phyloP scores from a whole-genome alignment of 2,113 vertebrate genomes.

The Bubo bubo region DNA sequence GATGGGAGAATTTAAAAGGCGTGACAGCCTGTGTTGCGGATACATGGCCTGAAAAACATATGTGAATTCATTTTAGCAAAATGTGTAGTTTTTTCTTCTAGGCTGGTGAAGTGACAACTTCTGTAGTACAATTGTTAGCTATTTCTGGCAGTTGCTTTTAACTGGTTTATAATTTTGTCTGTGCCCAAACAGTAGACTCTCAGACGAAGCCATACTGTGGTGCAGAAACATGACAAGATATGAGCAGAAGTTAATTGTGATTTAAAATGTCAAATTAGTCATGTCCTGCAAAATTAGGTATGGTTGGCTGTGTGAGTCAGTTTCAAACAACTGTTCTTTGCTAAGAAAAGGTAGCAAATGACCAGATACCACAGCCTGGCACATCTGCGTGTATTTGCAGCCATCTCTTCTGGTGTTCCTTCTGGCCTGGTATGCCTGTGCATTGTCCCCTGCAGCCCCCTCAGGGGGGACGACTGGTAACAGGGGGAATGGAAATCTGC shows the following conservation, averaged over 20 bases:
- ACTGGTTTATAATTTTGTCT: background rate
- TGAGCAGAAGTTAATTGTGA: background rate
- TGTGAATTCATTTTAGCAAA: background rate
- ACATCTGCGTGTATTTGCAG: background rate
- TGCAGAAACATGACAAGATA: background rate
- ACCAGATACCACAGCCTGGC: background rate
- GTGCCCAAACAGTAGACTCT: background rate
- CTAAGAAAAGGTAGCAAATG: background rate
- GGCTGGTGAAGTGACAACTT: background rate
- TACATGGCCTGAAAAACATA: background rate
- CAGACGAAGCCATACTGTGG: background rate
- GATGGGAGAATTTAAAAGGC: background rate
- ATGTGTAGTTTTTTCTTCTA: fast-evolving
- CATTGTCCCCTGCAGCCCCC: background rate
- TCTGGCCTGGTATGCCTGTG: fast-evolving
- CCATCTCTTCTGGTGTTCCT: background rate
- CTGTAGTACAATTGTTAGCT: background rate
- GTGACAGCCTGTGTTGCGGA: background rate
- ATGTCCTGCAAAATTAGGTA: background rate
- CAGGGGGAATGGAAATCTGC: background rate
- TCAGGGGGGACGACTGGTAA: background rate
- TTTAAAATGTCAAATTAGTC: background rate
- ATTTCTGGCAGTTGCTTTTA: background rate
- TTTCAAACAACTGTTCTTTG: background rate
- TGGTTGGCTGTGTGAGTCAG: background rate